These are phyloP conservation scores for Rhinatrema bivittatum DNA, from an alignment of 2,797 vertebrate genomes.

Conservation along the genomic window DNA sequence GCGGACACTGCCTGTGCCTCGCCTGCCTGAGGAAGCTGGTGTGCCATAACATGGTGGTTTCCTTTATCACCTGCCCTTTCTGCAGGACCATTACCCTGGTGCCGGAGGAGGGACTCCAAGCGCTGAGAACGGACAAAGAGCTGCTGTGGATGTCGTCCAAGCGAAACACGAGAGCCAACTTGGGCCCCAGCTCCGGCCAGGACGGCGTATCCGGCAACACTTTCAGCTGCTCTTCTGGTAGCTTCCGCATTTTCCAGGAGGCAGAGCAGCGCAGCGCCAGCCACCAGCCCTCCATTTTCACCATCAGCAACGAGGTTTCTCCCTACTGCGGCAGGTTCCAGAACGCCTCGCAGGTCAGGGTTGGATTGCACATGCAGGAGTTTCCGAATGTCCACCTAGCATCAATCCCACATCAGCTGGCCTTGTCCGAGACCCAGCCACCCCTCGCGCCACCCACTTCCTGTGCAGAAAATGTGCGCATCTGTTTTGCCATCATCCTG, in stretches of 20 bases:
- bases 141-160: fast-evolving
- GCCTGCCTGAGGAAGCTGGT: slow-evolving; percentile 32
- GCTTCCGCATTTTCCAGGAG: neutral
- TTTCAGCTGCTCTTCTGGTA: fast-evolving
- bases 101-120: slow-evolving; percentile 9
- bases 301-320: slow-evolving; percentile 19
- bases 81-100: slow-evolving; percentile 38
- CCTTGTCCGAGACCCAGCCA: slow-evolving; percentile 20
- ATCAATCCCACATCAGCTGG: slow-evolving; percentile 24
- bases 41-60: neutral
- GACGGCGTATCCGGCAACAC: neutral
- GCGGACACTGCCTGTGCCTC: slow-evolving; percentile 35
- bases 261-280: neutral
- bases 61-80: slow-evolving; percentile 45
- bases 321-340: slow-evolving; percentile 5
- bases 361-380: slow-evolving; percentile 16
- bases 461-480: slow-evolving; percentile 41
- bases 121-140: slow-evolving; percentile 1
- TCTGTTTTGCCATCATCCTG: slow-evolving; percentile 39
- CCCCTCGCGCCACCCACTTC: slow-evolving; percentile 12
- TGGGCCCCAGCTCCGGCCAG: fast-evolving
- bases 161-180: too few species aligned
- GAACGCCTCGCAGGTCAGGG: slow-evolving; percentile 5
- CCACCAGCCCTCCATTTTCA: slow-evolving; percentile 7
- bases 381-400: slow-evolving; percentile 7